Base-by-base conservation (phyloP, 2,888 invertebrate genomes). In the Minunthozetes semirufus region DNA sequence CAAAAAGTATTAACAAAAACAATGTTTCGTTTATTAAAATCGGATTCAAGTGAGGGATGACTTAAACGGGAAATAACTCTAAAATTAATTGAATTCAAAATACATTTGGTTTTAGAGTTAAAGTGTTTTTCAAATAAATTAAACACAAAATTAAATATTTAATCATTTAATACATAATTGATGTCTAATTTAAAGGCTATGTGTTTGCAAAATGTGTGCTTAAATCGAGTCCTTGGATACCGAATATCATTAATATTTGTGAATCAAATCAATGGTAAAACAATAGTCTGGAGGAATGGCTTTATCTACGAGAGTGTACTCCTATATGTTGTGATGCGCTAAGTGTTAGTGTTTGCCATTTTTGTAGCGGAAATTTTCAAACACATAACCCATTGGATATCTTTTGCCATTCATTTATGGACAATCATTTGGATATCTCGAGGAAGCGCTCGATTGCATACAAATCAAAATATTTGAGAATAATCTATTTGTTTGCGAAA, bases 291-390 rank as follows among this genome's bases (percentile, higher is more conserved):
- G 33, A 33, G 17, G 4, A 17, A 50, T 50, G 19, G 19, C 50
- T 50, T 50, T 50, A 3, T 50, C 19, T 5, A 8, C 4, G n/a
- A 50, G 25, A 59, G 22, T 59, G 59, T 59, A 59, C 59, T 19
- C 50, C 46, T 50, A 50, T 50, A 19, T 6, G 33, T 59, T 19
- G 25, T 59, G 25, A 22, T 59, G 59, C 59, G 59, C 19, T 13
- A 59, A 59, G 4, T 50, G 50, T 22, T 59, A n/a, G n/a, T n/a
- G n/a, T n/a, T n/a, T 59, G 59, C 59, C 59, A 59, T 59, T 59
- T 59, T 59, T 59, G 25, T 59, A n/a, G 59, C 59, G 59, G 59
- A 59, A 59, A 22, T 59, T 22, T 59, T 59, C 59, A 59, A 59
- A 59, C 25, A 59, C 59, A 33, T 33, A 33, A 33, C 33, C 9